Evolutionary conservation across 2,797 vertebrate species (phyloP), one percentile per base, ranked within the genome.

Genomic region (Anguilla marmorata): DNA sequence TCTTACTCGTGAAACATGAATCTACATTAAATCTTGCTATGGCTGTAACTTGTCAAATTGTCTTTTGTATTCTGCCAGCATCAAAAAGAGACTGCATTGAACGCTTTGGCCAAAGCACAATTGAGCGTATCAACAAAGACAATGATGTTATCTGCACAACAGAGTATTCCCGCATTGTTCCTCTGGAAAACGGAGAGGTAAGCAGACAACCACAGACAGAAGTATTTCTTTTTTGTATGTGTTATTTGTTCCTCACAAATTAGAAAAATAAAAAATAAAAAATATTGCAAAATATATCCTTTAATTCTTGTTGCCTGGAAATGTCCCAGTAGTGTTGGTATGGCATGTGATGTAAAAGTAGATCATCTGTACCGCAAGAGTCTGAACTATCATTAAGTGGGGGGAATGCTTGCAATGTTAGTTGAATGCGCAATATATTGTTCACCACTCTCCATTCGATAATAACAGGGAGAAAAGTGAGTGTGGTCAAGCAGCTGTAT

Each of bases 181-280:
- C 98, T 0, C 94, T 99, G 93, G 98, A 99, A 90, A 99, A 99
- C 0, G 98, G 98, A 90, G 98, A 99, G 97, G 98, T 99, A 89
- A 89, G 66, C n/a, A 19, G n/a, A 56, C 11, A 84, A n/a, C n/a
- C 84, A 80, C 72, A 86, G 27, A 86, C 66, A 30, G 66, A 27
- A 24, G n/a, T 16, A 3, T 72, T 63, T 86, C 60, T 69, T 24
- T 21, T 30, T 58, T 69, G 33, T n/a, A 11, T 76, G 16, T 58
- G 79, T 69, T 72, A 45, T 63, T n/a, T 87, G 30, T 85, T 82
- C n/a, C 27, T 69, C n/a, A 69, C 12, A 24, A 48, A 16, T 24
- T 0, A 9, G 1, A 52, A 27, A 11, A 83, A 45, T 45, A 45
- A 45, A 74, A 33, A 33, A 2, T 27, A 11, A 12, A 74, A 33